Base-by-base conservation (phyloP, 2,113 vertebrate species). In the Clarias macrocephalus region DNA sequence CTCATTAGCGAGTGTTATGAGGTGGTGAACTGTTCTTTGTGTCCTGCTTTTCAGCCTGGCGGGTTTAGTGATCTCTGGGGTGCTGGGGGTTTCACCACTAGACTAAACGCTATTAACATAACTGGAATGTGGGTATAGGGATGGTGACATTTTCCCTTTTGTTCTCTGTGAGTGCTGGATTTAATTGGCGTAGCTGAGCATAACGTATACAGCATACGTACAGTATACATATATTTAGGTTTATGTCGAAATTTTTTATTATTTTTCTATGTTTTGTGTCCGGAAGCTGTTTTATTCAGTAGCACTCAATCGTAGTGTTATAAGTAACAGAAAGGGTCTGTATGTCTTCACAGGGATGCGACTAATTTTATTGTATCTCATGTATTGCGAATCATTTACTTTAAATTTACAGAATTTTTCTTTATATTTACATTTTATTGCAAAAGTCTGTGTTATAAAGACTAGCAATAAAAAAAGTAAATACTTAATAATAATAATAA, bases 1-100 rank as follows among this genome's bases (percentile, higher is more conserved):
- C 82, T 89, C 30, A 83, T 88, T 90, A 90, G 79, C 52, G 62
- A 48, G 5, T 72, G 56, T 81, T 85, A 62, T 86, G 54, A 73
- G 52, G 68, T 79, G 62, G 15, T 62, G 70, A 72, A 79, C 21
- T 54, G 60, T 42, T 87, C 83, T 83, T 85, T 88, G 83, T 77
- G 28, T 83, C 56, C 75, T 73, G 76, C 54, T 60, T 85, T 62
- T 57, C 59, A 48, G 33, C 57, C 59, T 21, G 25, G 3, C 5
- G 54, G 83, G 30, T 72, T 76, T 85, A 16, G 56, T 76, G 56
- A 62, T 85, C 70, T 57, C 65, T 57, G 28, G 82, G 56, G 82
- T 79, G 75, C 9, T 62, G 84, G 84, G 83, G 84, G 84, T 85
- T 37, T 85, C 57, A 56, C 10, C n/a, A 57, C 77, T 59, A 48